Percentiles rank a stretch among this genome's conserved stretches.
phyloP scores from a whole-genome alignment of 2,797 vertebrate species.

The Oreonectes daqikongensis region DNA sequence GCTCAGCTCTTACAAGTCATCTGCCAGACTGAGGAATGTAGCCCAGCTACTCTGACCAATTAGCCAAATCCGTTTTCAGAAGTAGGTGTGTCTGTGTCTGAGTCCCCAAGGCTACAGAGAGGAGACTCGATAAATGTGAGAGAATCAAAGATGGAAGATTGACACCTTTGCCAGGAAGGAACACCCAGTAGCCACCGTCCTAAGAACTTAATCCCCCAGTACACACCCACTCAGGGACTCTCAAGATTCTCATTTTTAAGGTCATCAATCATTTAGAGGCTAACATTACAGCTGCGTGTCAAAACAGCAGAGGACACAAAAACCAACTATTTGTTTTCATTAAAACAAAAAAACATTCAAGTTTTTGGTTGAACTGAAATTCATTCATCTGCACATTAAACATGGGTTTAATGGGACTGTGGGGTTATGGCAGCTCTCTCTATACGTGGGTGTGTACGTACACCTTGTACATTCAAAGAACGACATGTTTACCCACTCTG shows the following conservation, averaged over 20 bases:
- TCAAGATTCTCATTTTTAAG: slow-evolving; percentile 1
- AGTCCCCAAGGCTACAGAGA: slow-evolving; percentile 14
- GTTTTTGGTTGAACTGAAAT: too few species aligned
- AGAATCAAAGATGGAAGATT: slow-evolving; percentile 29
- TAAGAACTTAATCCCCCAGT: slow-evolving; percentile 34
- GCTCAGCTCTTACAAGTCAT: not conserved
- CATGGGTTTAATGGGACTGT: not conserved
- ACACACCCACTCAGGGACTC: slow-evolving; percentile 14
- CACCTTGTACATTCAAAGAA: not conserved
- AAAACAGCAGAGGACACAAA: slow-evolving; percentile 8
- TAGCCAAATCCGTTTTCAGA: slow-evolving; percentile 24
- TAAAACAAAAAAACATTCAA: not conserved
- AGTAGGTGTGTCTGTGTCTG: slow-evolving; percentile 12
- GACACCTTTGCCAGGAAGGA: slow-evolving; percentile 25
- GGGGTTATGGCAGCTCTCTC: not conserved
- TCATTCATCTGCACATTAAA: not conserved
- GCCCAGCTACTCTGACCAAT: slow-evolving; percentile 1
- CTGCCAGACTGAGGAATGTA: slow-evolving; percentile 31
- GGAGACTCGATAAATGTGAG: not conserved
- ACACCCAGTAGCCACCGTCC: slow-evolving; percentile 24
- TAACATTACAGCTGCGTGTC: slow-evolving; percentile 39
- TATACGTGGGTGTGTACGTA: not conserved
- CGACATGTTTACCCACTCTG: not conserved
- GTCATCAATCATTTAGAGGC: slow-evolving; percentile 39
- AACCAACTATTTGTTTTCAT: not conserved